Evolutionary conservation across 2,888 invertebrate genomes (phyloP).

Genomic region (Prostheceraeus crozeri): DNA sequence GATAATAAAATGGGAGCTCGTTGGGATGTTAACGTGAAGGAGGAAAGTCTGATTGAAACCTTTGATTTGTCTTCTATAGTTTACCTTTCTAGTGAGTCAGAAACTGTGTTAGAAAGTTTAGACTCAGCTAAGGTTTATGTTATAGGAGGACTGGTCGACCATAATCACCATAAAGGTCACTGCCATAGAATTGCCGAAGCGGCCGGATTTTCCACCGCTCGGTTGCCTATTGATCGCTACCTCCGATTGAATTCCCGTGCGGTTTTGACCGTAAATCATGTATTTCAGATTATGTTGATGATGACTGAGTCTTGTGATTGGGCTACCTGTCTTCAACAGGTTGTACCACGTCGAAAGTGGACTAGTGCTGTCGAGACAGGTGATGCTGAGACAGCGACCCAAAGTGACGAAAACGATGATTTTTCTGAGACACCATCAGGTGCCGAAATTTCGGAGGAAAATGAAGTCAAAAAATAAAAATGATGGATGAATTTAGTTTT

Average conservation of each 20-base stretch:
- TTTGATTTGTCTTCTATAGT: constrained; percentile 71
- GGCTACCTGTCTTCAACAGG: constrained; percentile 54
- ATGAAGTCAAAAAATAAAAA: too few relatives aligned
- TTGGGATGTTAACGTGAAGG: constrained; percentile 39
- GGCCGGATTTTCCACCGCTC: constrained; percentile 68
- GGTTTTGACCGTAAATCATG: constrained; percentile 87
- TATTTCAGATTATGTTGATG: constrained; percentile 59
- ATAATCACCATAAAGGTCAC: constrained; percentile 86
- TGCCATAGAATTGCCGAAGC: constrained; percentile 74
- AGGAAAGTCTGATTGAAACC: constrained; percentile 63
- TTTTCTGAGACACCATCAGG: too few relatives aligned
- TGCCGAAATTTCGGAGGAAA: too few relatives aligned
- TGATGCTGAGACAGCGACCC: too few relatives aligned
- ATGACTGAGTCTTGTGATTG: constrained; percentile 56
- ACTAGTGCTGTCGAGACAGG: too few relatives aligned
- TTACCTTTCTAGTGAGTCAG: constrained; percentile 87
- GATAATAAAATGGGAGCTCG: constrained; percentile 63
- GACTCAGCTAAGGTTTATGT: constrained; percentile 75
- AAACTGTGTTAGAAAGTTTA: constrained; percentile 66
- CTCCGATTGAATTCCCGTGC: constrained; percentile 82
- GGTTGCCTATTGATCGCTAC: constrained; percentile 78
- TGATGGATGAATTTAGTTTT: too few relatives aligned
- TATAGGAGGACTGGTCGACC: constrained; percentile 94
- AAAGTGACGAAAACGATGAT: too few relatives aligned
- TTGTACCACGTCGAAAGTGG: constrained; percentile 56